Evolutionary conservation across 2,113 vertebrate species (phyloP), one percentile per base, ranked within the genome.

Genomic region (Brachypteracias leptosomus): DNA sequence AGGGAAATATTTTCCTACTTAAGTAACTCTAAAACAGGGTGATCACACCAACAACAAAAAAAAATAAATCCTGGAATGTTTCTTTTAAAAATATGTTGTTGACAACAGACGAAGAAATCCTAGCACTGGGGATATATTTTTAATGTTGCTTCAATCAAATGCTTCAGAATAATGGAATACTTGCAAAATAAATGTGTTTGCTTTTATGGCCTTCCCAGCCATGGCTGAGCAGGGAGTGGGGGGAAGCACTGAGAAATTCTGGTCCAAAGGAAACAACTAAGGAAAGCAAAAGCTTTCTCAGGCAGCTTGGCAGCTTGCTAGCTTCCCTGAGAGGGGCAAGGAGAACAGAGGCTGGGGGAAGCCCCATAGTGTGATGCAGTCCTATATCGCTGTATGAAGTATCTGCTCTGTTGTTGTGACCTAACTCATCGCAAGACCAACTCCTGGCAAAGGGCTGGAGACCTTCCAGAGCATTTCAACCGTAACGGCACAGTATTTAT

Each of bases 1-100:
- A 95, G 66, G 57, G 90, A 96, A 96, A 96, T 96, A 90, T 90
- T 96, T 96, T 97, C 93, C 95, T 95, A 86, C 88, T 97, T 94
- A 90, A 96, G 93, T 94, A 94, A 96, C 79, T 94, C 93, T 89
- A 71, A 96, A 95, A 92, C 24, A 93, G 81, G 79, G 61, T 68
- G 0, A 91, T 96, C 76, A 75, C 73, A 92, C 52, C 52, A 91
- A 13, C 35, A 25, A 31, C 22, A 84, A 20, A n/a, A 70, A 61
- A 47, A 36, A 68, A n/a, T n/a, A n/a, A 4, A 18, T 22, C 28
- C 72, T 75, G 82, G 58, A 95, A 91, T 29, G 36, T 84, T 89
- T 94, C 51, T 88, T 92, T 96, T 82, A 47, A 80, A 89, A 94
- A 85, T 68, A 83, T 22, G n/a, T 81, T 93, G 82, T 67, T 95